A percentile compares a stretch with the other conserved stretches of the same genome.
Conservation (phyloP, 2,888 invertebrate species). For the Drosophila lutescens region DNA sequence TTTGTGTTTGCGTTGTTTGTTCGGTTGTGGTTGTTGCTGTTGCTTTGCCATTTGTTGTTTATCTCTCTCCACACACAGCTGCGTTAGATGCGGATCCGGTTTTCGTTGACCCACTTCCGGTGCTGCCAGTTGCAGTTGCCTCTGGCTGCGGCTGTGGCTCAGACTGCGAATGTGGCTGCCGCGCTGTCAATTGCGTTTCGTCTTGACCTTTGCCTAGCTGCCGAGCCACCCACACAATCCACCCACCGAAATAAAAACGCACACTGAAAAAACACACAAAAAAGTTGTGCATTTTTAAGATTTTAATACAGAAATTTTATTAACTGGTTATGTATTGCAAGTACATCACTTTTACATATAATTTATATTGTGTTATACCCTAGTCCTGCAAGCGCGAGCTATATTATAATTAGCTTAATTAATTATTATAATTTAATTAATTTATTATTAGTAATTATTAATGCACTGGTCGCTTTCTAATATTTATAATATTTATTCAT, state of each 20-base stretch:
- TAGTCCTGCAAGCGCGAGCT: too few species aligned
- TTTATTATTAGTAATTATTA: too few species aligned
- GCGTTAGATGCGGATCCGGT: constrained; percentile 77
- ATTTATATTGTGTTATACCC: too few species aligned
- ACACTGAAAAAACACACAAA: neutral
- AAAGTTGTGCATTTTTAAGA: neutral
- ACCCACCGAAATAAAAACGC: constrained; percentile 1
- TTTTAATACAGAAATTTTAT: neutral
- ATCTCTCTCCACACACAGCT: constrained; percentile 69
- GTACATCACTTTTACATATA: too few species aligned
- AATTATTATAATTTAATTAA: too few species aligned
- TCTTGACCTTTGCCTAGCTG: constrained; percentile 72
- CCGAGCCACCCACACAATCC: constrained; percentile 56
- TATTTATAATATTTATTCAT: too few species aligned
- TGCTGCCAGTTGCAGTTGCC: constrained; percentile 47
- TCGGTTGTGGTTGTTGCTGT: constrained; percentile 26
- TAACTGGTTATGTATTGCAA: too few species aligned
- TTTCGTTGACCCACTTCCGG: constrained; percentile 82
- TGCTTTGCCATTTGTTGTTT: constrained; percentile 39
- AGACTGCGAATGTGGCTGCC: constrained; percentile 4
- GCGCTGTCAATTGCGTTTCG: constrained; percentile 55
- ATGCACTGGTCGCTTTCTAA: too few species aligned
- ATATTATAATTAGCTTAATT: too few species aligned
- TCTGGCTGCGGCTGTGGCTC: constrained; percentile 2
- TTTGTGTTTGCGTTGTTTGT: constrained; percentile 49